Evolutionary conservation across 1,140 invertebrate species (phyloP).

Genomic region (Ceratina calcarata): DNA sequence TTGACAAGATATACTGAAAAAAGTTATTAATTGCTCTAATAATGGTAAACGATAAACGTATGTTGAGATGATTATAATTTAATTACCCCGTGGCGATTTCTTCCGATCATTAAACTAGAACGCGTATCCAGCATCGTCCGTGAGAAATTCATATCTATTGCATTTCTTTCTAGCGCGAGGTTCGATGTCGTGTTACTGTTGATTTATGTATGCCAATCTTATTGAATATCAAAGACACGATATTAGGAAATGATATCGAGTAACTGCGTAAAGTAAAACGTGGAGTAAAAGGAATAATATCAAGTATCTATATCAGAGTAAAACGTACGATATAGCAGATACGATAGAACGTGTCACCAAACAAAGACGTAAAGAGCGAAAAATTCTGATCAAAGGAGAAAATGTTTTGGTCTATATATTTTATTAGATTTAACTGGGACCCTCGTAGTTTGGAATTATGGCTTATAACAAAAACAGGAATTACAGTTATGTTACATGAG

Average conservation of each 20-base stretch:
- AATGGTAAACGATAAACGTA: no score
- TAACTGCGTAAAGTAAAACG: background rate
- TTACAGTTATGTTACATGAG: no score
- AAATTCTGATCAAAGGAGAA: no score
- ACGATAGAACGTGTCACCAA: no score
- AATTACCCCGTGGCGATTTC: background rate
- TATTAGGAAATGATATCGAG: conserved; percentile 24
- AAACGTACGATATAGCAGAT: background rate
- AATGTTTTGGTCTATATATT: no score
- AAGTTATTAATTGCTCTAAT: no score
- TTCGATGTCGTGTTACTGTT: conserved; percentile 10
- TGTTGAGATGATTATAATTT: no score
- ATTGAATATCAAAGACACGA: conserved; percentile 33
- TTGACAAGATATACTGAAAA: no score
- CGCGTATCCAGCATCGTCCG: background rate
- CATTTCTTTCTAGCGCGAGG: conserved; percentile 21
- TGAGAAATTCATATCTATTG: conserved; percentile 15
- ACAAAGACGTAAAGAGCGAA: no score
- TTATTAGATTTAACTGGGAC: no score
- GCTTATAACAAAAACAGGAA: no score
- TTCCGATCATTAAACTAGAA: conserved; percentile 9
- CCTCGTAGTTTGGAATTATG: no score
- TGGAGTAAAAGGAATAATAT: conserved; percentile 3
- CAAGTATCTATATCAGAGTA: conserved; percentile 10
- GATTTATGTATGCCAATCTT: conserved; percentile 24